Evolutionary conservation across 2,797 vertebrate species (phyloP).

Genomic region (Natrix natrix): DNA sequence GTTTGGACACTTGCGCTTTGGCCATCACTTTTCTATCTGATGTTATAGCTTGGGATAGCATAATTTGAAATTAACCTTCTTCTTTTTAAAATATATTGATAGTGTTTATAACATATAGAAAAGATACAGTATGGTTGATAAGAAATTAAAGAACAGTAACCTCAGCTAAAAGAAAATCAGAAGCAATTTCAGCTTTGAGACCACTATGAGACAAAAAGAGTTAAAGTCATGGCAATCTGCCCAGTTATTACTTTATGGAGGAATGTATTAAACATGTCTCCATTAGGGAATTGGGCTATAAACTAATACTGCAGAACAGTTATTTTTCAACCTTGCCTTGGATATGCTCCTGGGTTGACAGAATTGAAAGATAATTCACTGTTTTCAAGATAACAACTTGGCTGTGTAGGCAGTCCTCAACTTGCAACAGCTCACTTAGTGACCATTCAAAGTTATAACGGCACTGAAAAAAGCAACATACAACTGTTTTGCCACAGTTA

Average conservation of each 20-base stretch:
- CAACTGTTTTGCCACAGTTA: no score
- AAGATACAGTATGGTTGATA: not conserved
- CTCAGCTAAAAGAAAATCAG: not conserved
- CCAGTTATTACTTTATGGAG: conserved; percentile 36
- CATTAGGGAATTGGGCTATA: conserved; percentile 48
- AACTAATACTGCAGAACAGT: conserved; percentile 47
- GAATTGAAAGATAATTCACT: conserved; percentile 67
- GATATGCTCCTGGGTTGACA: conserved; percentile 52
- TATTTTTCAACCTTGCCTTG: conserved; percentile 42
- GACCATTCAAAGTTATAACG: no score
- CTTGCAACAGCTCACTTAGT: no score
- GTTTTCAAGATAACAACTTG: conserved; percentile 52
- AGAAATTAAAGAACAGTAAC: not conserved
- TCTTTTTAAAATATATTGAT: not conserved
- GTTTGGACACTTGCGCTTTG: no score
- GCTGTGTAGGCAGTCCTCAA: conserved; percentile 38
- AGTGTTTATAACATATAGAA: not conserved
- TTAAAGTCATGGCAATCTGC: not conserved
- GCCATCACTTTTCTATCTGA: not conserved
- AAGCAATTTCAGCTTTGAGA: not conserved
- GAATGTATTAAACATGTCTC: conserved; percentile 56
- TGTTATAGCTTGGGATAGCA: not conserved
- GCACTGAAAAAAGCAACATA: no score
- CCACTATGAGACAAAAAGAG: not conserved
- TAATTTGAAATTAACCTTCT: not conserved